phyloP scores from a whole-genome alignment of 2,113 vertebrate species.

The Tachysurus fulvidraco region DNA sequence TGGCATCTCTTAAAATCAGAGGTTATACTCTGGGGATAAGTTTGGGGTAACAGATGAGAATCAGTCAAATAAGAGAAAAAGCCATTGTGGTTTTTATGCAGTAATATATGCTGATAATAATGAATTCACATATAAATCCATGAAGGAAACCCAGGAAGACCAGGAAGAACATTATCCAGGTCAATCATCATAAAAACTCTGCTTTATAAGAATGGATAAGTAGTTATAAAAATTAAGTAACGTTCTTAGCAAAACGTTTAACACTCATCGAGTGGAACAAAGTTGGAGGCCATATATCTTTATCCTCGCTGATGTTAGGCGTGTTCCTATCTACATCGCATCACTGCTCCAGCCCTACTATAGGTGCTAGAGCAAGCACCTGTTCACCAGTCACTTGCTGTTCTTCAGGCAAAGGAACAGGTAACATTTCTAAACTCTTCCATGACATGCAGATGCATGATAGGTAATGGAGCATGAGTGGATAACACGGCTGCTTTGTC shows the following conservation, averaged over 20 bases:
- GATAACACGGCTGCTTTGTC: background rate
- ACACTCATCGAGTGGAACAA: background rate
- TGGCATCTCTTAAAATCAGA: too few species aligned
- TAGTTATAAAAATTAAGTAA: background rate
- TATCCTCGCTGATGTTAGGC: background rate
- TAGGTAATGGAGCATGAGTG: slow-evolving; percentile 2
- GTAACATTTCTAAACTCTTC: background rate
- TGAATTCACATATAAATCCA: background rate
- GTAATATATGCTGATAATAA: background rate
- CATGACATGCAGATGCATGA: slow-evolving; percentile 7
- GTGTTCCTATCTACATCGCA: background rate
- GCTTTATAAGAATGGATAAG: background rate
- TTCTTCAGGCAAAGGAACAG: background rate
- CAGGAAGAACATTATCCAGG: background rate
- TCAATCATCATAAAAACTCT: background rate
- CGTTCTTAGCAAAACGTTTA: background rate
- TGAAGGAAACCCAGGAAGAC: too few species aligned
- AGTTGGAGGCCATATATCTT: background rate
- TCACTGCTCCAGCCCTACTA: background rate
- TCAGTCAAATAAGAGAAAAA: background rate
- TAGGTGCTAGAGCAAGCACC: background rate
- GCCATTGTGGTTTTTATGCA: background rate
- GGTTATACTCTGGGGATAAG: too few species aligned
- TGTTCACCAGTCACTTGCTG: background rate
- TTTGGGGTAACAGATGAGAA: too few species aligned